Conservation (phyloP, 2,797 vertebrate species). For the Trachops cirrhosus region DNA sequence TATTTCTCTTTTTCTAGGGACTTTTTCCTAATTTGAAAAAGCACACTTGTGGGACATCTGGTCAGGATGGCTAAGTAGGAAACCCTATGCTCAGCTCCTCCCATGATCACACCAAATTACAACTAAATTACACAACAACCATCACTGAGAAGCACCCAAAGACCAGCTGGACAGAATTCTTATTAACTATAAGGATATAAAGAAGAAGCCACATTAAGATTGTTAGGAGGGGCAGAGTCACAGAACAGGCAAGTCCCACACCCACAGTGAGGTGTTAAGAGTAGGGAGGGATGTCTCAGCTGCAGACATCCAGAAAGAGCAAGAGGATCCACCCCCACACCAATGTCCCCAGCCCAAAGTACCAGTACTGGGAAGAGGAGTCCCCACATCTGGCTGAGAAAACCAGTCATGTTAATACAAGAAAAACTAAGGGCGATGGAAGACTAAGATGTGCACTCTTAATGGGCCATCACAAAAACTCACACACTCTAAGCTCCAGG, state of each 20-base stretch:
- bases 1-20: background rate
- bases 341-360: background rate
- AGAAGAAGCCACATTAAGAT: background rate
- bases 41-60: background rate
- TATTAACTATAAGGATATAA: background rate
- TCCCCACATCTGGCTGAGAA: background rate
- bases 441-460: background rate
- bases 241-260: background rate
- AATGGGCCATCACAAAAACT: background rate
- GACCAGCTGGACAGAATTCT: background rate
- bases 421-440: background rate
- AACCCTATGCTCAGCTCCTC: background rate
- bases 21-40: background rate
- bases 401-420: background rate
- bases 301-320: background rate
- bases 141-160: background rate
- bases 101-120: background rate
- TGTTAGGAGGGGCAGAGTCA: background rate
- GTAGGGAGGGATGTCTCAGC: background rate
- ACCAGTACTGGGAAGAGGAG: background rate
- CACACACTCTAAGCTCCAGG: background rate
- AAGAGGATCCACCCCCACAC: background rate
- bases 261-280: background rate
- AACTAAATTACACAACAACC: background rate
- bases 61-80: background rate